Conservation (phyloP, 2,888 invertebrate genomes). For the Phymatocera aterrima region DNA sequence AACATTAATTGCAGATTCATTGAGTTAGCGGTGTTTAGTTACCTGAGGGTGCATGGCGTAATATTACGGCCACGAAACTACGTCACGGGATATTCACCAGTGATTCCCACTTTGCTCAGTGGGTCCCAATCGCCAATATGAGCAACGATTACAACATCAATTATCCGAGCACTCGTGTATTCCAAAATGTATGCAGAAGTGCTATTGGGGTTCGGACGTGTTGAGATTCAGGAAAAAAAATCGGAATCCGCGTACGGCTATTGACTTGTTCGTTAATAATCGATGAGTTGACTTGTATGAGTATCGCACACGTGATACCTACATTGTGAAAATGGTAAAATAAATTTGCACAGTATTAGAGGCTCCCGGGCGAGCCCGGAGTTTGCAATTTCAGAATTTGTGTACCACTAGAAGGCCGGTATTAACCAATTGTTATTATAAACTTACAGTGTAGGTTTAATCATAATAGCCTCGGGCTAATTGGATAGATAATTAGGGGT, state of each 20-base stretch:
- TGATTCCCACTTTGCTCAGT: constrained; percentile 36
- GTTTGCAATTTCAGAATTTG: constrained; percentile 59
- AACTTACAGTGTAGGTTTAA: constrained; percentile 74
- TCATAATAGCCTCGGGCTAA: constrained; percentile 74
- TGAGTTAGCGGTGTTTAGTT: constrained; percentile 46
- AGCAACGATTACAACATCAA: background rate
- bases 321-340: background rate
- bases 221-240: background rate
- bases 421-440: constrained; percentile 74
- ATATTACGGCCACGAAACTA: constrained; percentile 37
- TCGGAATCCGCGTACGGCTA: no score
- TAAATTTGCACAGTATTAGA: background rate
- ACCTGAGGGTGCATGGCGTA: constrained; percentile 42
- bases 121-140: constrained; percentile 4
- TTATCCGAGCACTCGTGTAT: background rate
- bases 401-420: constrained; percentile 67
- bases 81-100: constrained; percentile 28
- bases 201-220: background rate
- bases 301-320: background rate
- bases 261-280: background rate
- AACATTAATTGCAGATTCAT: constrained; percentile 46
- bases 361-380: background rate
- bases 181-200: background rate
- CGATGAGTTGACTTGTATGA: background rate
- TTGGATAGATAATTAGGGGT: constrained; percentile 75